These are phyloP conservation scores for Sebastes hopkinsi DNA, from an alignment of 2,797 vertebrate genomes.

Conservation along the genomic window DNA sequence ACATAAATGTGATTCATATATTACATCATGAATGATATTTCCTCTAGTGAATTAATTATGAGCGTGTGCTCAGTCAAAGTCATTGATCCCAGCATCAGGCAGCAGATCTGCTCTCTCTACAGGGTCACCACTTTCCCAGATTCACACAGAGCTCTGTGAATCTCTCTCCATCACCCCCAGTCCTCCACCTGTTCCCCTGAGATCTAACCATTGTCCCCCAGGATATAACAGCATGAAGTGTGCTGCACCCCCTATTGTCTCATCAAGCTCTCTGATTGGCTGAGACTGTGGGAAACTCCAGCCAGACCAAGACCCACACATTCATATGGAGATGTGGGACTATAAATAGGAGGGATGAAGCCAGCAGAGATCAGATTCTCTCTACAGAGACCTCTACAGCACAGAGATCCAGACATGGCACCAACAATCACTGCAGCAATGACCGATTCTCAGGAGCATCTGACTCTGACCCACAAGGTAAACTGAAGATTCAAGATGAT, in stretches of 20 bases:
- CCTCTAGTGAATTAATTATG: too few relatives aligned
- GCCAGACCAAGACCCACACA: constrained; percentile 81
- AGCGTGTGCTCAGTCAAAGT: constrained; percentile 31
- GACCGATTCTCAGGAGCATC: constrained; percentile 61
- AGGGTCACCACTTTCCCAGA: too few relatives aligned
- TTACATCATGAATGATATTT: neutral
- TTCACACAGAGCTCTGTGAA: too few relatives aligned
- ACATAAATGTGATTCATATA: too few relatives aligned
- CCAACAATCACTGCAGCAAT: constrained; percentile 51
- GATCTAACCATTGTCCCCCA: constrained; percentile 44
- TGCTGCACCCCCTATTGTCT: too few relatives aligned
- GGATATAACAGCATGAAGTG: too few relatives aligned
- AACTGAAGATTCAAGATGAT: constrained; percentile 30
- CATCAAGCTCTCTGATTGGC: constrained; percentile 79
- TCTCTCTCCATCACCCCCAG: neutral
- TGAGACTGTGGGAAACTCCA: constrained; percentile 87
- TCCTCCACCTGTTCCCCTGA: constrained; percentile 59
- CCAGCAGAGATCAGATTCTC: constrained; percentile 53
- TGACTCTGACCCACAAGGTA: constrained; percentile 73
- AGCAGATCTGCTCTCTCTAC: neutral
- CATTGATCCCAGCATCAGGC: constrained; percentile 26
- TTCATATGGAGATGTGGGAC: constrained; percentile 79
- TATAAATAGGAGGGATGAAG: constrained; percentile 83
- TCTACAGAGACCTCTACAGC: constrained; percentile 38
- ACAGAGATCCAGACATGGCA: constrained; percentile 59